Evolutionary conservation across 2,113 vertebrate species (phyloP), one percentile per base, ranked within the genome.

Genomic region (Alethe diademata): DNA sequence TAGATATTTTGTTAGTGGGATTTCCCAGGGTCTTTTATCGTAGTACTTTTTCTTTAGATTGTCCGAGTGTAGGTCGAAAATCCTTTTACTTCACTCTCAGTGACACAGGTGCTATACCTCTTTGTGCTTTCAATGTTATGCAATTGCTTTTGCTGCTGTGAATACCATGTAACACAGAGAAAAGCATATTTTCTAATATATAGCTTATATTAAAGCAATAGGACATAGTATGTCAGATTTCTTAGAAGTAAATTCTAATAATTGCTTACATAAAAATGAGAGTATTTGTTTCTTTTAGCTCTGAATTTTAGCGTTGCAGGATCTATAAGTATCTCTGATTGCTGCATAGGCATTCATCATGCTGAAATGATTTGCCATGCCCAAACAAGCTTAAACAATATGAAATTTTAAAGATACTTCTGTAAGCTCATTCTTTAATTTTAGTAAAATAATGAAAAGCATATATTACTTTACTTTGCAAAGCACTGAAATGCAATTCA

Each of bases 381-480:
- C 93, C 85, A 95, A 97, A 97, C 60, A 90, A 94, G 94, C 87
- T 43, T 92, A 79, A 97, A 83, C 95, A 94, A 74, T 97, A 97
- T 98, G 87, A 97, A 97, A 98, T 94, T 98, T 98, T 98, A 98
- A 98, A 98, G 97, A 97, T 93, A 91, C 24, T 90, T 93, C 84
- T 90, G 87, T 94, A 90, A 97, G 86, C 82, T 74, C 95, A 83
- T 97, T 97, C 81, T 95, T 97, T 98, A 97, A 95, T 98, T 98
- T 97, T 97, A 97, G 91, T 88, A 95, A 97, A 98, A 96, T 98
- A 98, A 98, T 98, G 97, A 98, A 98, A 98, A 97, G 7, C 97
- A 98, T 98, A 97, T 97, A 97, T 98, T 98, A 98, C 82, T 95
- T 86, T 76, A 79, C 93, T 95, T 97, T 95, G 91, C 92, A 82